Evolutionary conservation across 2,888 invertebrate species (phyloP), one percentile per base, ranked within the genome.

Genomic region (Agrotis exclamationis): DNA sequence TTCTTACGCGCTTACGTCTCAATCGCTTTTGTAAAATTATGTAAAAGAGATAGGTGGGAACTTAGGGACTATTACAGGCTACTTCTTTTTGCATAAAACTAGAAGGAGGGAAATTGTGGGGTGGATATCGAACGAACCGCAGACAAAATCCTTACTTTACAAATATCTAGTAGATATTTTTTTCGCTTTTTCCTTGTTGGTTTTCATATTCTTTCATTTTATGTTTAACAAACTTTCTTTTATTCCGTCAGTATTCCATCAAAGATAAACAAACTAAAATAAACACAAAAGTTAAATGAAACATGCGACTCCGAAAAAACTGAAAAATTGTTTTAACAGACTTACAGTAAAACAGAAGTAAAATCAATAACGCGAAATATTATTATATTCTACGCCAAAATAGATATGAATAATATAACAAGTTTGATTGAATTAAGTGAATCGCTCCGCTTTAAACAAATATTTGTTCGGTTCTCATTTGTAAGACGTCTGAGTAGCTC

Each of bases 381-480:
- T 69, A 63, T 48, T 69, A 66, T 39, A 28, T 51, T 57, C 18
- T 9, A 13, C 48, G 70, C n/a, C 48, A 58, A 76, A 51, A 60
- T 69, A 72, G 67, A 82, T 83, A 85, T 85, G 83, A 85, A 84
- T 85, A 84, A 79, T 85, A 77, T 79, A 85, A 70, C 74, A 79
- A 85, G 84, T 85, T 83, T 77, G 82, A 88, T 87, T 80, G 78
- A 81, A 84, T 86, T 82, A 85, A 88, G 84, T 85, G 84, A 88
- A 88, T 85, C 82, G 70, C 79, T 80, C 78, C 74, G 84, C 72
- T 86, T 87, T 82, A 86, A 84, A 82, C 93, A 95, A 96, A 95
- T 90, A 94, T 95, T 95, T 93, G 91, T 89, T 82, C 80, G 87
- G 85, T 88, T 93, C 93, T 91, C 94, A 91, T 94, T 94, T 93